Conservation (phyloP, 1,140 invertebrate species). For the Sitophilus oryzae region DNA sequence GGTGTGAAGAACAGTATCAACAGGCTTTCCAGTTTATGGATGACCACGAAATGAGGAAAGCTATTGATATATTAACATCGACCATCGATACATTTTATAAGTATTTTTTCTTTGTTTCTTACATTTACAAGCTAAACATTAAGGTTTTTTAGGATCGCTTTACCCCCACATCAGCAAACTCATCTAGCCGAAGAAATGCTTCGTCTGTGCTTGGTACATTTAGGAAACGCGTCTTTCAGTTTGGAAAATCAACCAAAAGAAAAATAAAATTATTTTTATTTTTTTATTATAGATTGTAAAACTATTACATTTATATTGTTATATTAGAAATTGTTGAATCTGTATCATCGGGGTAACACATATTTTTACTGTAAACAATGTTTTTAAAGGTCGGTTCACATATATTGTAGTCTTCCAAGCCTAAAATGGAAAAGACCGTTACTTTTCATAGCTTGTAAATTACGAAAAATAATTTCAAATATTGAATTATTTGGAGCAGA, state of each 20-base stretch:
- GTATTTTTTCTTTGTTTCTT: conserved; percentile 19
- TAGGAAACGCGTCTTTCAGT: conserved; percentile 26
- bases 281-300: no score
- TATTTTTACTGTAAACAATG: background rate
- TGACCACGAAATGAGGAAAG: conserved; percentile 45
- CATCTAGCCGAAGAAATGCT: conserved; percentile 58
- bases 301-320: conserved; percentile 6
- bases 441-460: no score
- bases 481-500: no score
- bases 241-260: no score
- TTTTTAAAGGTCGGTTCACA: background rate
- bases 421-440: no score
- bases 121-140: background rate
- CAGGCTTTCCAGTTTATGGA: conserved; percentile 47
- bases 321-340: background rate
- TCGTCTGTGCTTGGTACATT: conserved; percentile 46
- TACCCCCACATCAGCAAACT: conserved; percentile 53
- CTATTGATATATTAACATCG: conserved; percentile 48
- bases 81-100: conserved; percentile 44
- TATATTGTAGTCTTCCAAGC: background rate
- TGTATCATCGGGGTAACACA: background rate
- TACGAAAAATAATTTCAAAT: no score
- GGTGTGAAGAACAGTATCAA: conserved; percentile 50
- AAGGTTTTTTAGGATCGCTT: conserved; percentile 43
- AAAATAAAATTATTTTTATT: no score